Base-by-base conservation (phyloP, 2,113 vertebrate genomes). In the Leucosticte australis region DNA sequence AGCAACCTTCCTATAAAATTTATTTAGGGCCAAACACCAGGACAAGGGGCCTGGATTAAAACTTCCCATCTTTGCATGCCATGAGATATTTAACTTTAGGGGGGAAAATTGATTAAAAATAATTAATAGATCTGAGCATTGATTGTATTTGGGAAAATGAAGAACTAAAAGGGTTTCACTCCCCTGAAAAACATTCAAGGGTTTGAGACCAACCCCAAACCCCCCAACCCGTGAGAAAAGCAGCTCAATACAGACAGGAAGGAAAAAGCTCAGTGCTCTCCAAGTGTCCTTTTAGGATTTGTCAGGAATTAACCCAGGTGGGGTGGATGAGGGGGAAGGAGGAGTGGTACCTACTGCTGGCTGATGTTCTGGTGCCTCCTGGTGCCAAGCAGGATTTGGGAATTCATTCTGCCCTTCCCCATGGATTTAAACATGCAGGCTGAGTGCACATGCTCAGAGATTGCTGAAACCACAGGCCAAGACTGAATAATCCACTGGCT, bases 391-490 rank as follows among this genome's bases (percentile, higher is more conserved):
- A 91, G 92, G 56, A 3, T 59, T 52, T 31, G 92, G 92, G 89
- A 56, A 12, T 47, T 64, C 89, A 89, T 87, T 94, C 85, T 91
- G 86, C 91, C 90, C 31, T 30, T 79, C 76, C 92, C 80, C 15
- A 4, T 0, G 50, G 57, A 44, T 50, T 50, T 28, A 3, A 53
- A 56, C 98, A 97, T 97, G 97, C 96, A 97, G 90, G 94, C 60
- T 68, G 19, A 89, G 90, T 50, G 87, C 83, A 83, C 97, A 97
- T 97, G 97, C 97, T 95, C 37, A 4, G 93, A 9, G 89, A 64
- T 14, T 4, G 68, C 83, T 59, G 22, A 57, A 92, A 63, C 28
- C 93, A 63, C 87, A 94, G 95, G 78, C 91, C 78, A 92, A 83
- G 80, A 13, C 90, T 92, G 63, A 63, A 84, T 4, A 60, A 94